Evolutionary conservation across 1,140 invertebrate genomes (phyloP), one percentile per base, ranked within the genome.

Genomic region (Araneus ventricosus): DNA sequence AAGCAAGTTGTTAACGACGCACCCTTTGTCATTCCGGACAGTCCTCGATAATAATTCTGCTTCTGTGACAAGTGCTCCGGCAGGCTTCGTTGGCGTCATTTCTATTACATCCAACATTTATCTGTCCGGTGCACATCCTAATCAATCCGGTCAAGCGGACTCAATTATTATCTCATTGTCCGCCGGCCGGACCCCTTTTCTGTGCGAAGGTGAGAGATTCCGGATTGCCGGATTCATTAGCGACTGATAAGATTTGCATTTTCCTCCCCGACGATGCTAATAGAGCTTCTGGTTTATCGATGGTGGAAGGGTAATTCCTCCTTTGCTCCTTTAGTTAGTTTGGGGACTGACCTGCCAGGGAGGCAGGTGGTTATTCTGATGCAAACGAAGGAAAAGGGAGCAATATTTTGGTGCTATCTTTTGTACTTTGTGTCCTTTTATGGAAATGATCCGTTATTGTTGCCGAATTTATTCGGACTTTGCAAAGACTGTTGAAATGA

Each of bases 141-240:
- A 86, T 86, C 90, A 86, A 86, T 92, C 37, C 82, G 90, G 59
- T 75, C 84, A 75, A 75, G 82, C 82, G 61, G 82, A 86, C 59
- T 75, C 90, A 80, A 92, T 92, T 92, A 92, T 92, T 92, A 86
- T 86, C 90, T 70, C 80, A 92, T 92, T 92, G 90, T 59, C 67
- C 24, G 30, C 41, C 67, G 41, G 20, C 7, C 37, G 61, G 37
- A 89, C 67, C 63, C 67, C 34, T 79, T 84, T 82, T 79, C 27
- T 41, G 30, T 30, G 80, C 34, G 30, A 84, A 91, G 89, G 89
- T 82, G 89, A 41, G 89, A 84, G 52, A 63, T 67, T 39, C 70
- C 45, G 88, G 88, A 89, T 79, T 61, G 63, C 88, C 88, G 67
- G 88, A 79, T 91, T 91, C 89, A 91, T 91, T 91, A 91, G 45